Conservation (phyloP, 2,888 invertebrate species). For the Leptopilina syphax region DNA sequence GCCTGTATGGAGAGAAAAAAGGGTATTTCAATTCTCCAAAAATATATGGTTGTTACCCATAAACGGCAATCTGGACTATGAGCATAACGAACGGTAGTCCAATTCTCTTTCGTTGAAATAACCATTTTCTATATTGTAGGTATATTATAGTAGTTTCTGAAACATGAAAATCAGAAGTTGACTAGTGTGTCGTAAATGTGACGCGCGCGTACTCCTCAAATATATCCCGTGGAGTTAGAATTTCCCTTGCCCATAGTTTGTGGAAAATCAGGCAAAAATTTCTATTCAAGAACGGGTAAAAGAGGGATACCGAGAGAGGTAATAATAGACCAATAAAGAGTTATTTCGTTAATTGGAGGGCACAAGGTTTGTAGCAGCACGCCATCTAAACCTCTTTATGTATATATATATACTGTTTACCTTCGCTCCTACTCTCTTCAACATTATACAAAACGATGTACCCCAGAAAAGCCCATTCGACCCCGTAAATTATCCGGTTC, state of each 20-base stretch:
- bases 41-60: conserved; percentile 19
- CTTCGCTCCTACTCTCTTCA: conserved; percentile 47
- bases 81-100: conserved; percentile 49
- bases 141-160: not conserved
- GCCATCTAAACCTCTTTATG: conserved; percentile 49
- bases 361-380: conserved; percentile 46
- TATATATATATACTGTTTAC: conserved; percentile 49
- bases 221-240: conserved; percentile 4
- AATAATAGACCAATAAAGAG: conserved; percentile 70
- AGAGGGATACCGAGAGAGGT: conserved; percentile 39
- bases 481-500: conserved; percentile 52
- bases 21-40: conserved; percentile 16
- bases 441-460: conserved; percentile 41
- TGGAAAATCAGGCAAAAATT: conserved; percentile 34
- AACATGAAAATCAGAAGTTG: conserved; percentile 46
- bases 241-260: not conserved
- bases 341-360: conserved; percentile 65
- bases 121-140: not conserved
- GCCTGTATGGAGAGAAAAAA: not conserved
- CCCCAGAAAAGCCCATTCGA: conserved; percentile 40
- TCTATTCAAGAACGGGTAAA: not conserved
- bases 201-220: conserved; percentile 33
- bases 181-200: conserved; percentile 48
- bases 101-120: conserved; percentile 41
- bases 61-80: not conserved